Base-by-base conservation (phyloP, 2,888 invertebrate genomes). In the Eupithecia exiguata region DNA sequence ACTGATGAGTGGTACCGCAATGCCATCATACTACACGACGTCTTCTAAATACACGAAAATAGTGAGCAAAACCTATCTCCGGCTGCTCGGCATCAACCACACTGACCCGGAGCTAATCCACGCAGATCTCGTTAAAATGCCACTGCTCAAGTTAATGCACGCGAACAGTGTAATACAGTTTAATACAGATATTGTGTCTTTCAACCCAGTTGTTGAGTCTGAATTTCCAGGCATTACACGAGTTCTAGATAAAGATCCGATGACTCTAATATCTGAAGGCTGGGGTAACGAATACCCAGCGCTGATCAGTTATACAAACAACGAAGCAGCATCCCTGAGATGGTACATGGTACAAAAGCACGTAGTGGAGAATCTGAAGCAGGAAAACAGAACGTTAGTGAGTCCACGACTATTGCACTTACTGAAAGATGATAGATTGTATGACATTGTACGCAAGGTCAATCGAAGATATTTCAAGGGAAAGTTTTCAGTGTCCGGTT, bases 1-100 rank as follows among this genome's bases (percentile, higher is more conserved):
- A 36, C 21, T 65, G 21, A 65, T 65, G 65, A 65, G 65, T 40
- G 74, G 49, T 14, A 65, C 65, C 12, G 65, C 25, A 25, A 30
- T 30, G 43, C 21, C 21, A 21, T 68, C 36, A n/a, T 63, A 36
- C 36, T 35, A 30, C 21, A 36, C 35, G 9, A 65, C 65, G n/a
- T 65, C 65, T 10, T 5, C 65, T 1, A 40, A n/a, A 36, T 36
- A 65, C 40, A n/a, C 40, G 5, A 38, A 38, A 40, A 1, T 38
- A 12, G 65, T 38, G 18, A 36, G 38, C 65, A 7, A 38, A 0
- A 38, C 21, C 18, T 65, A n/a, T 5, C 36, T 21, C 65, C 36
- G n/a, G 38, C 21, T 30, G 14, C 65, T 65, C 12, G 65, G 65
- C 21, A 65, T 65, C 65, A 65, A 68, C 18, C n/a, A 25, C 25